These are phyloP conservation scores for Porites lutea DNA, from an alignment of 64 coral and sea anemone species.

Conservation along the genomic window DNA sequence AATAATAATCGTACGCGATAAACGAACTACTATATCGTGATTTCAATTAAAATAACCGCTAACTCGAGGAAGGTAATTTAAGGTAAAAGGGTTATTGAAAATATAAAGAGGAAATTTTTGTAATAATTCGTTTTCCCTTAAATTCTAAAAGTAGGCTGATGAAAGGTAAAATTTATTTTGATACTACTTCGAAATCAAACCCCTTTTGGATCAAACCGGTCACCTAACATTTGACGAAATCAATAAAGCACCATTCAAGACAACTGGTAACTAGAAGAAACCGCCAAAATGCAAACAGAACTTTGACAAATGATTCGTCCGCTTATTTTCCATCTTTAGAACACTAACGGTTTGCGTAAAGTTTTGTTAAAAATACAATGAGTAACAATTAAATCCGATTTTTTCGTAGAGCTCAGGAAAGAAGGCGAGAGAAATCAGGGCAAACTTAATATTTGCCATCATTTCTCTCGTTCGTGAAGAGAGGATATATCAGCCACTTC, in stretches of 20 bases:
- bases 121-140: background rate
- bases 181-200: conserved; percentile 7
- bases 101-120: too few relatives aligned
- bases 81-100: background rate
- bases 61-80: background rate
- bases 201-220: conserved; percentile 15
- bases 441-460: background rate
- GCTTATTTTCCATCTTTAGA: background rate
- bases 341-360: background rate
- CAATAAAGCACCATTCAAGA: conserved; percentile 55
- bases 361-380: background rate
- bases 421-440: background rate
- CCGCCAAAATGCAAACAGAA: background rate
- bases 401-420: background rate
- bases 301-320: background rate
- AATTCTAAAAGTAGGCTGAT: background rate
- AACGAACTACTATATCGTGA: background rate
- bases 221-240: background rate
- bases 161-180: background rate
- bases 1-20: background rate
- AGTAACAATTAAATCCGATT: background rate
- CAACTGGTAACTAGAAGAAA: background rate
- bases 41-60: background rate
- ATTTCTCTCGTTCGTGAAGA: conserved; percentile 33
- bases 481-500: background rate